Evolutionary conservation across 1,140 invertebrate species (phyloP), one percentile per base, ranked within the genome.

Genomic region (Brachionus plicatilis): DNA sequence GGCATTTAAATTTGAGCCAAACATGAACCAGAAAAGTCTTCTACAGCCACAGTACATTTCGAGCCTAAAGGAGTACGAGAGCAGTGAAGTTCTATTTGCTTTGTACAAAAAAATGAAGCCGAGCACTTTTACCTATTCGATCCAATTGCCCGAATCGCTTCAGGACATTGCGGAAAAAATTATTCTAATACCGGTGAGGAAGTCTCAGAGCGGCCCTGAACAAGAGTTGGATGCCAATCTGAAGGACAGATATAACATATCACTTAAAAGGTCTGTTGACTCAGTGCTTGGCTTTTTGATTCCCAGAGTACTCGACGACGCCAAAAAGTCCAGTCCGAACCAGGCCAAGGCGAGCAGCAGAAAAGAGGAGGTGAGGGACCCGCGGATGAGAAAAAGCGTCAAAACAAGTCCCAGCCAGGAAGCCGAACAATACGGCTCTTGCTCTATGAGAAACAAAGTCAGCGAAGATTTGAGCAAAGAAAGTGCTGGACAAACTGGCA

Each of bases 1-100:
- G 37, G 37, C 41, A 20, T 41, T 72, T 72, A 72, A 72, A 72
- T 72, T 72, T 72, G 68, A 72, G n/a, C 33, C 68, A 20, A 72
- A 41, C 43, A 20, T 43, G 17, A 72, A 37, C 17, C 12, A 72
- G 17, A 72, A 72, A 43, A 72, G 68, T 17, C n/a, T 20, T 7
- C 17, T 72, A 14, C 33, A n/a, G 24, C 68, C 68, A 17, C 68
- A 37, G 5, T 72, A 43, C 6, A 41, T 72, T 1, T 11, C 33
- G 17, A 72, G n/a, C 2, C 6, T 72, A 41, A 72, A 41, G 9
- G 33, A 72, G 47, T 41, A 20, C 43, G 37, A 72, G 6, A 72
- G 68, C 20, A 11, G 43, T 17, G 33, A 72, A 17, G 68, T 72
- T 0, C 14, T 72, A 17, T 6, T 11, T 7, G 41, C 33, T 47